Conservation (phyloP, 1,140 invertebrate species). For the Drosophila aff. region DNA sequence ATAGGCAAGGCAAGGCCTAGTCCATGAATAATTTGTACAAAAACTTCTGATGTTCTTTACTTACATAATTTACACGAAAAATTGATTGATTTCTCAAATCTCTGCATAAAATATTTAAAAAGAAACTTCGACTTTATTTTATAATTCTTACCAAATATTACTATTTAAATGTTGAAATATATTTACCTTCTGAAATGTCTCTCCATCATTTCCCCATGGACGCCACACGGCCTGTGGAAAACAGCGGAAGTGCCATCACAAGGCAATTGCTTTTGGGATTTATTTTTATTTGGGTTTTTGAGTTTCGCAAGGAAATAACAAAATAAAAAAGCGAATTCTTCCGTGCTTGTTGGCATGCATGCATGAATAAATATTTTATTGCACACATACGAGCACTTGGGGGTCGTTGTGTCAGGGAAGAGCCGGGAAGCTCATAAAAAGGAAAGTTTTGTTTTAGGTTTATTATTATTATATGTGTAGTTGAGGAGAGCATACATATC, state of each 20-base stretch:
- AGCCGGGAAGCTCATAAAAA: slow-evolving; percentile 21
- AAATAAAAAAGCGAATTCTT: slow-evolving; percentile 37
- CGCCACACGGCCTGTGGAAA: slow-evolving; percentile 5
- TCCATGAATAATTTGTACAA: background rate
- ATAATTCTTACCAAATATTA: background rate
- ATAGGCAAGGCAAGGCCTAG: no score
- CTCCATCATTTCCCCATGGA: slow-evolving; percentile 1
- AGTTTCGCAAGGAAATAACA: slow-evolving; percentile 6
- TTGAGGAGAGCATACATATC: background rate
- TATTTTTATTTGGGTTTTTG: slow-evolving; percentile 51
- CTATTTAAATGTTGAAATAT: slow-evolving; percentile 1
- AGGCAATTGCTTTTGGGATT: slow-evolving; percentile 47
- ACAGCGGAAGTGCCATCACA: slow-evolving; percentile 18
- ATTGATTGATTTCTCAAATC: background rate
- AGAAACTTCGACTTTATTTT: background rate
- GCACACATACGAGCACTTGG: slow-evolving; percentile 37
- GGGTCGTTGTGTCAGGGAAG: slow-evolving; percentile 19
- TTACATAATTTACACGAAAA: background rate
- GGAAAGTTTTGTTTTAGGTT: slow-evolving; percentile 47
- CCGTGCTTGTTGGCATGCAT: slow-evolving; percentile 40
- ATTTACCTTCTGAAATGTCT: background rate
- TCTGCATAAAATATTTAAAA: background rate
- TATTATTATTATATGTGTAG: slow-evolving; percentile 29
- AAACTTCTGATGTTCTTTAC: background rate
- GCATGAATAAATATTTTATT: slow-evolving; percentile 79